Evolutionary conservation across 2,113 vertebrate genomes (phyloP).

Genomic region (Genyomyrus donnyi): DNA sequence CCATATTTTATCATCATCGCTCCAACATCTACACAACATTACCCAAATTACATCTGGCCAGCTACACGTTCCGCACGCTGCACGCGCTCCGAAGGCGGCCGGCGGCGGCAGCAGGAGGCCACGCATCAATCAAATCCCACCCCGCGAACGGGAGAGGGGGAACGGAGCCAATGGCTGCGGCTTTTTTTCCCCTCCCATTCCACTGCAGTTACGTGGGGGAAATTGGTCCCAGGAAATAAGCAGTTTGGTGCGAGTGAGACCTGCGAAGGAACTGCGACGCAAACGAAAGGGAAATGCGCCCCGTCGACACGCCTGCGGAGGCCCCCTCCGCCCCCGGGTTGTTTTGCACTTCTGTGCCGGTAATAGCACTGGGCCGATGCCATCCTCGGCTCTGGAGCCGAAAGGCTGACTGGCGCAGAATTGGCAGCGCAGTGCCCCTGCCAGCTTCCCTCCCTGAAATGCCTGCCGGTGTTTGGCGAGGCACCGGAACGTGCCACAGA

Average conservation of each 20-base stretch:
- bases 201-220: constrained; percentile 22
- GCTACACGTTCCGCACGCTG: constrained; percentile 44
- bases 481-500: neutral
- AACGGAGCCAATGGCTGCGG: constrained; percentile 29
- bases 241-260: constrained; percentile 23
- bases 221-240: constrained; percentile 31
- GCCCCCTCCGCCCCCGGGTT: neutral
- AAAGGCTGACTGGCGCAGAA: neutral
- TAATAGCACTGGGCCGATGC: neutral
- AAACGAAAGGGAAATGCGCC: constrained; percentile 27
- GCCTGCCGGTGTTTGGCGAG: neutral
- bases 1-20: constrained; percentile 46
- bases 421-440: neutral
- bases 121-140: constrained; percentile 47
- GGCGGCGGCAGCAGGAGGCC: constrained; percentile 44
- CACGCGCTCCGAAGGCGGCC: constrained; percentile 37
- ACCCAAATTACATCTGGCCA: constrained; percentile 58
- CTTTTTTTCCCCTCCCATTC: constrained; percentile 24
- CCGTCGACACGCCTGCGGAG: constrained; percentile 11
- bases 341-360: constrained; percentile 1
- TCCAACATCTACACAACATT: constrained; percentile 62
- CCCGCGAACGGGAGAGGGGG: neutral
- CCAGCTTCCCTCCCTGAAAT: neutral
- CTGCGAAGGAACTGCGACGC: neutral
- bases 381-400: neutral